A percentile compares a stretch with the other conserved stretches of the same genome.
Conservation (phyloP, 64 coral and sea anemone genomes). For the Catalaphyllia jardinei region DNA sequence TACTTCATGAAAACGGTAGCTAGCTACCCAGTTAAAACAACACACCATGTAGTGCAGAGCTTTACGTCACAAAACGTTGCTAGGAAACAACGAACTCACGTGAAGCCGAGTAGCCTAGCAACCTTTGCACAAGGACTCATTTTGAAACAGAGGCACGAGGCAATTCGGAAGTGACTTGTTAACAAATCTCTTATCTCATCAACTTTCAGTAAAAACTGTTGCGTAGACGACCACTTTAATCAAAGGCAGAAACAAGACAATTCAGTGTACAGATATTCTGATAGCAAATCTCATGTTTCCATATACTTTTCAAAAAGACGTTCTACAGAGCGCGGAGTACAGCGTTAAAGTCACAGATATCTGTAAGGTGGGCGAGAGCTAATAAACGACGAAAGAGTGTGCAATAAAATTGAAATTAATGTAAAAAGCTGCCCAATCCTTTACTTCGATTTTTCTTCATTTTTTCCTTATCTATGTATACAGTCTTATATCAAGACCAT, state of each 20-base stretch:
- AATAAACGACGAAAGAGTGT: background rate
- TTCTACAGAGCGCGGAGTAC: background rate
- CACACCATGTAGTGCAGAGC: no score
- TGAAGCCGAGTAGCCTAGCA: no score
- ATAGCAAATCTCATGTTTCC: background rate
- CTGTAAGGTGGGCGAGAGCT: background rate
- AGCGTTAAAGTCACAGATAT: background rate
- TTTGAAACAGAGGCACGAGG: no score
- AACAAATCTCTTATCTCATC: background rate
- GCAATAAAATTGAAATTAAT: slow-evolving; percentile 19
- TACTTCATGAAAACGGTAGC: no score
- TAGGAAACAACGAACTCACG: no score
- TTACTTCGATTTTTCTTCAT: background rate
- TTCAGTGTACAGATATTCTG: background rate
- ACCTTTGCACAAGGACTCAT: no score
- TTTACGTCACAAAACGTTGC: no score
- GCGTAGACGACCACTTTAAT: background rate
- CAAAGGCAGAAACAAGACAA: background rate
- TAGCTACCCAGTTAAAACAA: no score
- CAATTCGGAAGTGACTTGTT: no score
- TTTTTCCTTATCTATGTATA: background rate
- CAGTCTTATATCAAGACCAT: background rate
- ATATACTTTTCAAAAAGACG: slow-evolving; percentile 1
- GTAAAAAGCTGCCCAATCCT: background rate
- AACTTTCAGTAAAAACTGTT: background rate